Evolutionary conservation across 53 echinoderm and acorn worm genomes (phyloP), one percentile per base, ranked within the genome.

Genomic region (Actinopyga echinites): DNA sequence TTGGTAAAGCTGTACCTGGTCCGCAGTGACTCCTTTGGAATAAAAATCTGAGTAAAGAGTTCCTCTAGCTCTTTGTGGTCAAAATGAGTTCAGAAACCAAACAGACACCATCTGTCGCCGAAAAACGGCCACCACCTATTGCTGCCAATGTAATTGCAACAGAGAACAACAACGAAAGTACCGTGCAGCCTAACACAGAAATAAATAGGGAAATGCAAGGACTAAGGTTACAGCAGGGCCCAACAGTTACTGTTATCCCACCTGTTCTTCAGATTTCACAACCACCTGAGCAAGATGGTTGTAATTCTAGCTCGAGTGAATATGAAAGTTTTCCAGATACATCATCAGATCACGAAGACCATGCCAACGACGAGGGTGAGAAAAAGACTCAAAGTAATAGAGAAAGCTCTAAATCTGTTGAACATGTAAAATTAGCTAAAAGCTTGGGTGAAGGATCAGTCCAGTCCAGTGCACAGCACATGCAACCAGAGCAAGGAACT

Each of bases 211-310:
- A 77, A 25, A 43, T 13, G 29, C 56, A 53, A 77, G 56, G 56
- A 30, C 77, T 77, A 77, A 53, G 56, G 53, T 29, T 31, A 61
- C 33, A 59, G n/a, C 37, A 59, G 5, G 81, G 26, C 35, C 60
- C 37, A 62, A 59, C 36, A 36, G 82, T 42, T 37, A 61, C 56
- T 26, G 66, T 84, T 33, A 83, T 69, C 29, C 87, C 92, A 82
- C 91, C 88, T 49, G 74, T 89, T 49, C 89, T 93, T 8, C 93
- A 93, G n/a, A 91, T 93, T 32, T 89, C 88, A 40, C 85, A 89
- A 57, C 75, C 91, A 36, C 88, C 91, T 56, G 89, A 89, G 54
- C 64, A 63, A 75, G 89, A 88, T 52, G 83, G 74, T 2, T 65
- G 78, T 12, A 85, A 84, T 19, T 85, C 85, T 29, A 84, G 84